phyloP scores from a whole-genome alignment of 1,140 invertebrate species.

The Anastatus disparis region DNA sequence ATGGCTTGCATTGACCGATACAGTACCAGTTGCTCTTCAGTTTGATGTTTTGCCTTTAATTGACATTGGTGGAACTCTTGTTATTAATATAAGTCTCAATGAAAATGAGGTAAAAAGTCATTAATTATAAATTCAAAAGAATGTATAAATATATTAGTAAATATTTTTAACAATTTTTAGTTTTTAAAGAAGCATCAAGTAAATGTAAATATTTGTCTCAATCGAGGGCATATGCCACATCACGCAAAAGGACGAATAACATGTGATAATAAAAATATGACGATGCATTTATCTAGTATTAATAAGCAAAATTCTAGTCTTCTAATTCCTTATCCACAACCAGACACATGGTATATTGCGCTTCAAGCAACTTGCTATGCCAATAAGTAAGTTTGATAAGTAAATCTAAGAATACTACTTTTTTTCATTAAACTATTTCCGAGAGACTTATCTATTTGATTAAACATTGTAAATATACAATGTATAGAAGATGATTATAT shows the following conservation, averaged over 20 bases:
- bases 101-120: constrained; percentile 53
- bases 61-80: constrained; percentile 70
- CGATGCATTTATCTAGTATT: constrained; percentile 58
- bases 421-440: too few species aligned
- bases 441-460: constrained; percentile 21
- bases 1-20: constrained; percentile 64
- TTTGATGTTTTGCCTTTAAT: constrained; percentile 68
- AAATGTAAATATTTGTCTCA: constrained; percentile 60
- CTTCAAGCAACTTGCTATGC: constrained; percentile 61
- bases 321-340: constrained; percentile 68
- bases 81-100: constrained; percentile 63
- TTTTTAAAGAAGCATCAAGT: constrained; percentile 58
- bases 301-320: constrained; percentile 54
- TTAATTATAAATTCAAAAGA: too few species aligned
- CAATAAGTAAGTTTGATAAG: constrained; percentile 50
- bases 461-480: too few species aligned
- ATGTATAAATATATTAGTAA: too few species aligned
- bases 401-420: too few species aligned
- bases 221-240: constrained; percentile 58
- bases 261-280: constrained; percentile 56
- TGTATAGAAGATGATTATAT: too few species aligned
- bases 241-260: constrained; percentile 51
- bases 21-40: constrained; percentile 62
- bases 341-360: constrained; percentile 68
- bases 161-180: constrained; percentile 48